Conservation (phyloP, 2,113 vertebrate genomes). For the Cacatua alba region DNA sequence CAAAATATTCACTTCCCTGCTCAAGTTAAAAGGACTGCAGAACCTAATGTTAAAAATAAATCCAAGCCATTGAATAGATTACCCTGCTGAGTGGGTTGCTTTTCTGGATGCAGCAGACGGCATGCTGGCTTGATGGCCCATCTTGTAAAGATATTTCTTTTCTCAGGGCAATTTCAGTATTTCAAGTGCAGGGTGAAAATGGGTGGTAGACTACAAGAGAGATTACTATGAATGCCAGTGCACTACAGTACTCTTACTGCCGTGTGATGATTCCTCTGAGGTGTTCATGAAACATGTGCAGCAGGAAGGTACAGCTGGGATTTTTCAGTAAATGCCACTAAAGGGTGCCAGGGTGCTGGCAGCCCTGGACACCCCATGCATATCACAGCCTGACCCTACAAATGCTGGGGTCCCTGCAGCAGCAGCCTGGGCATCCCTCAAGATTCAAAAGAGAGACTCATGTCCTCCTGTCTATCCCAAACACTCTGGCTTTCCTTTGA, state of each 20-base stretch:
- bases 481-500: accelerated
- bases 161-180: neutral
- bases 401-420: neutral
- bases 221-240: neutral
- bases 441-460: neutral
- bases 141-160: constrained; percentile 15
- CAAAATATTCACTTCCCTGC: constrained; percentile 37
- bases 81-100: neutral
- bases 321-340: neutral
- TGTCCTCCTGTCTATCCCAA: neutral
- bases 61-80: constrained; percentile 19
- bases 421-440: neutral
- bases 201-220: neutral
- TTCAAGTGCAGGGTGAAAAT: neutral
- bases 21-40: constrained; percentile 46
- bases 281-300: accelerated
- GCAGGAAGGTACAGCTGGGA: accelerated
- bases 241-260: neutral
- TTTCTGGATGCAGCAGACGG: neutral
- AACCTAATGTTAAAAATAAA: constrained; percentile 21
- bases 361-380: neutral
- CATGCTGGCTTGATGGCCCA: constrained; percentile 2
- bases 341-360: neutral
- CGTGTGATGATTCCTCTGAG: neutral
- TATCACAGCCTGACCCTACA: neutral